Evolutionary conservation across 2,797 vertebrate species (phyloP).

Genomic region (Macropus fuliginosus): DNA sequence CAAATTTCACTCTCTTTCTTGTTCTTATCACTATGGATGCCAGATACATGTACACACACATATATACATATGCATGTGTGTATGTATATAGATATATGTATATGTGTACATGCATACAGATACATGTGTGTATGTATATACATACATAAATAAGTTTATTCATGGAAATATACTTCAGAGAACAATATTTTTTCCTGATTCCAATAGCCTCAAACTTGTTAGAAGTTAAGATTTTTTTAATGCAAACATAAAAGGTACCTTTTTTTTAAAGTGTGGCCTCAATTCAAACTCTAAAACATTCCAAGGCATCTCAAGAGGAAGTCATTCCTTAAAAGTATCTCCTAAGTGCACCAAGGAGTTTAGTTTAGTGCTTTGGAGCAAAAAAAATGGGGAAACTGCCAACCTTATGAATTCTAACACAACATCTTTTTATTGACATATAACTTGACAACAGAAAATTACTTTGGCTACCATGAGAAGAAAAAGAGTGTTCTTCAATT

Average conservation of each 20-base stretch:
- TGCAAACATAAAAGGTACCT: background rate
- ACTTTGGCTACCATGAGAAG: background rate
- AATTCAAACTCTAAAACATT: background rate
- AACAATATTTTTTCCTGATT: background rate
- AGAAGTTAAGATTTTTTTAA: background rate
- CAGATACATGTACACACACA: background rate
- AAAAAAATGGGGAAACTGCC: background rate
- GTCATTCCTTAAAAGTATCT: background rate
- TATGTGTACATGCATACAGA: no score
- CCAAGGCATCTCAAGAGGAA: background rate
- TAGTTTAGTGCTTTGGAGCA: background rate
- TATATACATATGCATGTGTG: no score
- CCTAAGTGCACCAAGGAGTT: background rate
- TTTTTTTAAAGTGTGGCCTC: background rate
- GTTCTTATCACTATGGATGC: background rate
- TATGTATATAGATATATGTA: no score
- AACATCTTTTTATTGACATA: background rate
- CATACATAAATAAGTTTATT: background rate
- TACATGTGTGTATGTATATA: no score
- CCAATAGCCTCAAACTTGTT: background rate
- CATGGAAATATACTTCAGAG: background rate
- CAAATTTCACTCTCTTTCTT: background rate
- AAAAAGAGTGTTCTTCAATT: background rate
- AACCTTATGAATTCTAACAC: background rate
- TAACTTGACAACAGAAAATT: background rate